A percentile compares a stretch with the other conserved stretches of the same genome.
Evolutionary conservation across 2,797 vertebrate genomes (phyloP).

Genomic region (Oreochromis grahami): DNA sequence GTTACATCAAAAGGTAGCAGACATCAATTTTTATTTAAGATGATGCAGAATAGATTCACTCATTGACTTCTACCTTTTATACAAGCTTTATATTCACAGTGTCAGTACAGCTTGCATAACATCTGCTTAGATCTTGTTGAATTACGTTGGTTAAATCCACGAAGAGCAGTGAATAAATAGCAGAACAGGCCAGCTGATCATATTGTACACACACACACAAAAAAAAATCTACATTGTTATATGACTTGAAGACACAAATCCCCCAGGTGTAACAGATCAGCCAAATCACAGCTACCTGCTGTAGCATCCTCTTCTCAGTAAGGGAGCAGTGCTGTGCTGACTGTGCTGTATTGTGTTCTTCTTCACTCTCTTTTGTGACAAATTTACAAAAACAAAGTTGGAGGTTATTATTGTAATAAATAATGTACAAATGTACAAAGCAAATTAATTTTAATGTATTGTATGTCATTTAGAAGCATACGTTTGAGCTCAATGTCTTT

Average conservation of each 20-base stretch:
- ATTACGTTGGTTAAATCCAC: neutral
- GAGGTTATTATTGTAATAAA: neutral
- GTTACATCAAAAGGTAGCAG: neutral
- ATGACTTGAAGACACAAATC: neutral
- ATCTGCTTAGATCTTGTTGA: neutral
- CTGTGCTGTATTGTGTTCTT: neutral
- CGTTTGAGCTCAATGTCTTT: neutral
- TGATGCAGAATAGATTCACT: neutral
- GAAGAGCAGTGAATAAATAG: neutral
- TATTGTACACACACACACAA: neutral
- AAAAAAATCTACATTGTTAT: neutral
- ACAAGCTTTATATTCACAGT: neutral
- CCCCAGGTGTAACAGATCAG: neutral
- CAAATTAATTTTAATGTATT: neutral
- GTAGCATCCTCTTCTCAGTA: neutral
- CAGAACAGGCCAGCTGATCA: neutral
- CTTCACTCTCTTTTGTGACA: neutral
- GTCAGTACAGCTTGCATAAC: neutral
- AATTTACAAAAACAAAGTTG: neutral
- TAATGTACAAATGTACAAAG: neutral
- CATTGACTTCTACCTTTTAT: neutral
- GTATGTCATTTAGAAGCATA: neutral
- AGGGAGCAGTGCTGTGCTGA: neutral
- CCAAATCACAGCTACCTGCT: neutral
- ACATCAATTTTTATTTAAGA: neutral